phyloP scores from a whole-genome alignment of 2,797 vertebrate genomes.

The Sparidentex hasta region DNA sequence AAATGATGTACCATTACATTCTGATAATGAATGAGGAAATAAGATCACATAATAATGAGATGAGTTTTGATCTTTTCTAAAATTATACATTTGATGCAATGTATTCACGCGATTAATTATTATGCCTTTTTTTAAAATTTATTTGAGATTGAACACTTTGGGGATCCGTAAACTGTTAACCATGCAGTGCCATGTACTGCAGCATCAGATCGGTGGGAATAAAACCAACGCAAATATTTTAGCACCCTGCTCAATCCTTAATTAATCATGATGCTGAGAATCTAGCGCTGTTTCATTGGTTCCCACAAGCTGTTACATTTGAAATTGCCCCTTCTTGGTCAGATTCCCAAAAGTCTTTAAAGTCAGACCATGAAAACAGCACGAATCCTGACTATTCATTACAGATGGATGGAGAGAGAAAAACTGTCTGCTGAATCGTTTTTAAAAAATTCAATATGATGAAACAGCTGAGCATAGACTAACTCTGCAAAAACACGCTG shows the following conservation, averaged over 20 bases:
- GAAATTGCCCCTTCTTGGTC: background rate
- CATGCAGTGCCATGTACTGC: background rate
- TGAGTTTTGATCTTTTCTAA: background rate
- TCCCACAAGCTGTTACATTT: conserved; percentile 31
- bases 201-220: background rate
- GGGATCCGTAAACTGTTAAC: background rate
- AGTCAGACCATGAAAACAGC: conserved; percentile 23
- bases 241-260: background rate
- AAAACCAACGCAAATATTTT: conserved; percentile 18
- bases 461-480: conserved; percentile 51
- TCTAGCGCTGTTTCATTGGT: background rate
- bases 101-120: background rate
- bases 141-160: background rate
- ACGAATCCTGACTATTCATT: conserved; percentile 15
- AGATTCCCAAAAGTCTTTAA: conserved; percentile 21
- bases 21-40: background rate
- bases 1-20: background rate
- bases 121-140: background rate
- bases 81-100: background rate
- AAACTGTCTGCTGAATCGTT: conserved; percentile 30
- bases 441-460: conserved; percentile 41
- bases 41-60: background rate
- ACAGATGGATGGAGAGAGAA: conserved; percentile 31
- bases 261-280: background rate
- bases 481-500: conserved; percentile 39